Evolutionary conservation across 2,797 vertebrate species (phyloP).

Genomic region (Microtus obscurus): DNA sequence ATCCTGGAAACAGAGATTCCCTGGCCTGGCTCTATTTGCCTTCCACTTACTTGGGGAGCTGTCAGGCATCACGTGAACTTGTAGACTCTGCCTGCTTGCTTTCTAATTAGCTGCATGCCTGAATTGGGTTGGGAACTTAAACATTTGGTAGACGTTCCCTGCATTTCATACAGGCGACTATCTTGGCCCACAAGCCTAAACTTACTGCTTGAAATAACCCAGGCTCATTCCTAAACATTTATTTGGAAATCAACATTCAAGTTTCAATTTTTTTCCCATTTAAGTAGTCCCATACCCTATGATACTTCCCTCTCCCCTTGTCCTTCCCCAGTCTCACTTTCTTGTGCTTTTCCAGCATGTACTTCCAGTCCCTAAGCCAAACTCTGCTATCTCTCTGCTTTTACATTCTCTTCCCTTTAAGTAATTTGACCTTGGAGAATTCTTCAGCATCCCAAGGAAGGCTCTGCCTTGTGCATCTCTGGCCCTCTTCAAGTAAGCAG

Average conservation of each 20-base stretch:
- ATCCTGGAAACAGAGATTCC: neutral
- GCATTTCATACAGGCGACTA: neutral
- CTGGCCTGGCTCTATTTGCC: neutral
- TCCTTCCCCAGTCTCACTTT: neutral
- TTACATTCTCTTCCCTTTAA: neutral
- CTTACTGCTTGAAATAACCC: neutral
- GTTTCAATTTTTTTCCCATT: neutral
- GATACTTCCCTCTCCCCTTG: neutral
- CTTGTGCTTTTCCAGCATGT: neutral
- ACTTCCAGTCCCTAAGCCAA: neutral
- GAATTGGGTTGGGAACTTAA: neutral
- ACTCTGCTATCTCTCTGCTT: neutral
- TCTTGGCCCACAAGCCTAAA: neutral
- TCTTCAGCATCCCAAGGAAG: neutral
- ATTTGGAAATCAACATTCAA: neutral
- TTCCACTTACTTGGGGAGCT: neutral
- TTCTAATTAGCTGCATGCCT: neutral
- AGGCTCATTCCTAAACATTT: constrained; percentile 31
- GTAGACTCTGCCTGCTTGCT: neutral
- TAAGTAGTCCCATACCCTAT: neutral
- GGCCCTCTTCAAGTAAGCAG: neutral
- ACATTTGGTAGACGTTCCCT: neutral
- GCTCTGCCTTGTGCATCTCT: neutral
- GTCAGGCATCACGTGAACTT: neutral
- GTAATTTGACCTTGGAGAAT: neutral